Base-by-base conservation (phyloP, 1,140 invertebrate genomes). In the Diabrotica undecimpunctata region DNA sequence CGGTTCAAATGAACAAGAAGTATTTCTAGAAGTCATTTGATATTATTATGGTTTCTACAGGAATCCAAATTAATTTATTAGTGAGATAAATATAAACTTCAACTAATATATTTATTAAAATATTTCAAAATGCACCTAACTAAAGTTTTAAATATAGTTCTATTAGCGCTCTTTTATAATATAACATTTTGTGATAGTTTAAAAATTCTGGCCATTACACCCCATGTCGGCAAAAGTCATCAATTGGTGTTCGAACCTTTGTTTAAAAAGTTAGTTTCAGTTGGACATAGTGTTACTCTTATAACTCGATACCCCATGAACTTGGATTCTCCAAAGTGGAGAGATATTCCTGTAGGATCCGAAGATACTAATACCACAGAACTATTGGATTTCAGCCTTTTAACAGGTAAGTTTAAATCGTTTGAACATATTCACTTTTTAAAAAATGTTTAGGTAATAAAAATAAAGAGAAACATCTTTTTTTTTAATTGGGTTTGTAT, bases 141-240 rank as follows among this genome's bases (percentile, higher is more conserved):
- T 46, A 4, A n/a, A 10, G 41, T 8, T 46, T 46, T 3, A 10
- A 46, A 46, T 5, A 10, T 46, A 46, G 8, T 6, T 46, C n/a
- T 46, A 46, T 46, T 46, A 46, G 8, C n/a, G n/a, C n/a, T 10
- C 5, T 46, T 46, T 10, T 8, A 0, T 8, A n/a, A 46, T 46
- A 6, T 46, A 8, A 46, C 8, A 4, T 46, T 46, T 25, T 36
- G 46, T 38, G 50, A 50, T 25, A 41, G 61, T 38, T 13, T 62
- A 7, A 76, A 72, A 38, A 87, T 92, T 37, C 73, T 92, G 6
- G 87, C 82, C 0, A 73, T 90, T 38, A 86, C 90, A 69, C 85
- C 86, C 0, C 86, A 90, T 74, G 82, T 83, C 0, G 87, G 88
- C 0, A 87, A 86, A 66, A 92, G 90, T 72, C 91, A 93, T 73